These are phyloP conservation scores for Propithecus coquereli DNA, from an alignment of 2,113 vertebrate genomes.

Conservation along the genomic window DNA sequence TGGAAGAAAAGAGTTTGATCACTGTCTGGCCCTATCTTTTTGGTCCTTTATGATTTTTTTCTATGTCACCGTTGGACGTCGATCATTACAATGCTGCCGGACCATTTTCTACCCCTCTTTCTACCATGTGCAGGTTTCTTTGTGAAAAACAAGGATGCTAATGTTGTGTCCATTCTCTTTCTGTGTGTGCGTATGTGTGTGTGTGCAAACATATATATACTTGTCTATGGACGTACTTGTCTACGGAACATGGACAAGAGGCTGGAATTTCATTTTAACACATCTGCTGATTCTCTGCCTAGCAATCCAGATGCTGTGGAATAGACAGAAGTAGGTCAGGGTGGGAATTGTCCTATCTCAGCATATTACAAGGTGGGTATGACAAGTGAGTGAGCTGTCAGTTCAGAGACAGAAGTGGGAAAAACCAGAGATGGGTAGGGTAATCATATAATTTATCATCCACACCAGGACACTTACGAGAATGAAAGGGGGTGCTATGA, in stretches of 20 bases:
- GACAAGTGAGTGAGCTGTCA: conserved; percentile 64
- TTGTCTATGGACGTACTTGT: not conserved
- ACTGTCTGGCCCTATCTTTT: conserved; percentile 24
- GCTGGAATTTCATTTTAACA: conserved; percentile 32
- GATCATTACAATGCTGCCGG: conserved; percentile 46
- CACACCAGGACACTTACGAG: not conserved
- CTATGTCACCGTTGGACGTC: conserved; percentile 68
- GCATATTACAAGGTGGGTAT: conserved; percentile 65
- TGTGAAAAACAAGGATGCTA: conserved; percentile 37
- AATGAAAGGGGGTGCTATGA: conserved; percentile 53
- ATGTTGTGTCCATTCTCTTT: not conserved
- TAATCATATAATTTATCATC: conserved; percentile 45
- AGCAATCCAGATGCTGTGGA: not conserved
- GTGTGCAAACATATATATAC: not conserved
- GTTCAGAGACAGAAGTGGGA: conserved; percentile 21
- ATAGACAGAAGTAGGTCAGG: conserved; percentile 71
- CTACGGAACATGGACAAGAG: not conserved
- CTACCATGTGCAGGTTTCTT: conserved; percentile 4
- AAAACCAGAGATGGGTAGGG: conserved; percentile 36
- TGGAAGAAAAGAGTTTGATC: conserved; percentile 64
- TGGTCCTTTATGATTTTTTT: conserved; percentile 60
- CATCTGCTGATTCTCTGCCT: conserved; percentile 3
- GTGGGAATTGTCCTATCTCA: conserved; percentile 62
- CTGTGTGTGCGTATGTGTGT: not conserved
- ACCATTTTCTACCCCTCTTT: conserved; percentile 31